Conservation (phyloP, 2,797 vertebrate genomes). For the Cynodonichthys magdalenae region DNA sequence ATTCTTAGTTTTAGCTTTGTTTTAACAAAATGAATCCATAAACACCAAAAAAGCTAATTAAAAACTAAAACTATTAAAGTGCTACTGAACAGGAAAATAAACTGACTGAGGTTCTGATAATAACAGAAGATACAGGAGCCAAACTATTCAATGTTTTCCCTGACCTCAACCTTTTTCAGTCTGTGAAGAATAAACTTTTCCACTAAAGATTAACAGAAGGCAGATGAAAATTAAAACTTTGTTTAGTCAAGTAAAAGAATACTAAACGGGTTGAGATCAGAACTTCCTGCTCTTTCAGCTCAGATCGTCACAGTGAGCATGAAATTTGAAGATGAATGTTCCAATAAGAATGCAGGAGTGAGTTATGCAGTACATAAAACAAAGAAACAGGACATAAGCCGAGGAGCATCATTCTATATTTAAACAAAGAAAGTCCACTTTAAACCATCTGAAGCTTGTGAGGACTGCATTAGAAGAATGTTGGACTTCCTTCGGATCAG, state of each 20-base stretch:
- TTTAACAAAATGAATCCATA: too few relatives aligned
- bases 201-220: fast-evolving
- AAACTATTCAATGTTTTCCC: background rate
- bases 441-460: background rate
- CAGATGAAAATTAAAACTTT: background rate
- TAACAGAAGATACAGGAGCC: background rate
- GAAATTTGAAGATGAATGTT: background rate
- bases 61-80: too few relatives aligned
- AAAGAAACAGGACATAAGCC: background rate
- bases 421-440: background rate
- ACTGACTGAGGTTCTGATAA: too few relatives aligned
- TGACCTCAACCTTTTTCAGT: too few relatives aligned
- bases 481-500: slow-evolving; percentile 33
- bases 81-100: too few relatives aligned
- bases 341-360: background rate
- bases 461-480: slow-evolving; percentile 22
- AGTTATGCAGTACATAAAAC: background rate
- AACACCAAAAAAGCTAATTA: too few relatives aligned
- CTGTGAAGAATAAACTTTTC: background rate
- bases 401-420: background rate
- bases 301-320: background rate
- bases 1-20: too few relatives aligned
- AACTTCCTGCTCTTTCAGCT: background rate
- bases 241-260: background rate
- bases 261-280: background rate